Evolutionary conservation across 2,113 vertebrate genomes (phyloP).

Genomic region (Carettochelys insculpta): DNA sequence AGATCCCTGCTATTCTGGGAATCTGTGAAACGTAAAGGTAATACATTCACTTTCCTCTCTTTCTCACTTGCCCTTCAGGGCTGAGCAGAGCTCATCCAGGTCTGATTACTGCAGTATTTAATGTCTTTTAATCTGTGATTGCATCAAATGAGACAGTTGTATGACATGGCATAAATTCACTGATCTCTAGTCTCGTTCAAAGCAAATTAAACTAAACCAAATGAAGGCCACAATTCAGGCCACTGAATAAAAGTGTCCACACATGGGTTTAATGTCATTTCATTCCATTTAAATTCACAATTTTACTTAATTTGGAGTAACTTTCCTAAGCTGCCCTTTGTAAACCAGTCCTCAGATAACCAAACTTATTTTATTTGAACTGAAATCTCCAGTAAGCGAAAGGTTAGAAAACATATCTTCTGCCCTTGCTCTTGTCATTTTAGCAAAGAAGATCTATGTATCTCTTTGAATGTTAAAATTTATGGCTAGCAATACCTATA

Average conservation of each 20-base stretch:
- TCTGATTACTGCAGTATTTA: background rate
- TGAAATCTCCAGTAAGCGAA: conserved; percentile 22
- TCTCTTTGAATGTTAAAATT: background rate
- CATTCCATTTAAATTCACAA: background rate
- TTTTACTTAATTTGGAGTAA: no score
- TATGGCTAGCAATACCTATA: background rate
- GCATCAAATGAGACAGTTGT: background rate
- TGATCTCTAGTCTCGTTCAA: background rate
- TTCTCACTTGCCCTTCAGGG: background rate
- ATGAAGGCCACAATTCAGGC: background rate
- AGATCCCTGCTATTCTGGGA: background rate
- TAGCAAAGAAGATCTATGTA: background rate
- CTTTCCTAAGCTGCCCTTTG: background rate
- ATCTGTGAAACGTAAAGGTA: background rate
- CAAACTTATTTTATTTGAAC: background rate
- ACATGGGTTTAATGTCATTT: background rate
- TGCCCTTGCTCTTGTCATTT: background rate
- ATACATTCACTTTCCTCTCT: background rate
- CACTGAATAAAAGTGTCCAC: background rate
- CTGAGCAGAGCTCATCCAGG: background rate
- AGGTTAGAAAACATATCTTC: background rate
- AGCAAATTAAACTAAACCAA: background rate
- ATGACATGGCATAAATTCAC: background rate
- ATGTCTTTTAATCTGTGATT: accelerated
- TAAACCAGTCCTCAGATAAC: background rate